Base-by-base conservation (phyloP, 2,888 invertebrate species). In the Tortricodes alternella region DNA sequence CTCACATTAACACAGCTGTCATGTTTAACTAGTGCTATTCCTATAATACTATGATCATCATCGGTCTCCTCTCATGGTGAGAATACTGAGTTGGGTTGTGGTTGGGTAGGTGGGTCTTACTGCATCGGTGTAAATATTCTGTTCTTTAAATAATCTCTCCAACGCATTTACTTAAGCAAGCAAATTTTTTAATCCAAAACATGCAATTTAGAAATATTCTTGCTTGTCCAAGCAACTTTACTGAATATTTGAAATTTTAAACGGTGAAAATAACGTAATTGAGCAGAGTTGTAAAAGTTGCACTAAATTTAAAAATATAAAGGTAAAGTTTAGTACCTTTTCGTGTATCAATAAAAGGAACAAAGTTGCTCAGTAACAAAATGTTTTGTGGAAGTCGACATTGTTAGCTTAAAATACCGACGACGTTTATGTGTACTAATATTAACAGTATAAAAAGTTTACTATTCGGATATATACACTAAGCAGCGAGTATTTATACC, bases 1-100 rank as follows among this genome's bases (percentile, higher is more conserved):
- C 84, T 83, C 79, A 78, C 80, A 78, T 74, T 75, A 72, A 71
- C 65, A 58, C 66, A 62, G 67, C 70, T 70, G 68, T 71, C 67
- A 44, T 61, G 73, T 76, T 76, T 76, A 72, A 73, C 74, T 68
- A 64, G 61, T n/a, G 29, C 11, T 29, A n/a, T 29, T n/a, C n/a
- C n/a, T n/a, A n/a, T n/a, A n/a, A n/a, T n/a, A n/a, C n/a, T n/a
- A n/a, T n/a, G n/a, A n/a, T n/a, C n/a, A n/a, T n/a, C n/a, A n/a
- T n/a, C n/a, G n/a, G n/a, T n/a, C n/a, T n/a, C n/a, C n/a, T n/a
- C n/a, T n/a, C n/a, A n/a, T n/a, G n/a, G n/a, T n/a, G n/a, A n/a
- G n/a, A n/a, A n/a, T n/a, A n/a, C n/a, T n/a, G n/a, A n/a, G n/a
- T n/a, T n/a, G n/a, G n/a, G n/a, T n/a, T n/a, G n/a, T n/a, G n/a